Percentiles rank a stretch among this genome's conserved stretches.
Conservation (phyloP, 2,113 vertebrate species). For the Gnathonemus echidnorhynchus region DNA sequence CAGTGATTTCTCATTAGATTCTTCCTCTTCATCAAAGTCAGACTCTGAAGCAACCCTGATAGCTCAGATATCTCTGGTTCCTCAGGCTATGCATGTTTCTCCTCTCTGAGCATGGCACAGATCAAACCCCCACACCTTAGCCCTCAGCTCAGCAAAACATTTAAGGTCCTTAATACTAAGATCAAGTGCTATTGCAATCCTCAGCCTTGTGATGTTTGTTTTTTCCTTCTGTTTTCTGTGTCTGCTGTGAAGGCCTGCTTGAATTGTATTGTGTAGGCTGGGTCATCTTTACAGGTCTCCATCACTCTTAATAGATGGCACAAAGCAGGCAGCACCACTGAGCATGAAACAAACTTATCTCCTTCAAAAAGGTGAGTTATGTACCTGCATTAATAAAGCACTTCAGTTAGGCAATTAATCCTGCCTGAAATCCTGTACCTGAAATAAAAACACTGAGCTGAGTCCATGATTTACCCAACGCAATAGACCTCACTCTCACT, state of each 20-base stretch:
- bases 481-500: too few species aligned
- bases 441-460: too few species aligned
- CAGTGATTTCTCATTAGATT: background rate
- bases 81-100: background rate
- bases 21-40: background rate
- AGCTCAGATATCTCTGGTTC: background rate
- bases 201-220: background rate
- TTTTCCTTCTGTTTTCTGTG: background rate
- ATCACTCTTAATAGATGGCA: background rate
- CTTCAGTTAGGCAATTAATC: too few species aligned
- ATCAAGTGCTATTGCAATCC: background rate
- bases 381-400: too few species aligned
- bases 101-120: background rate
- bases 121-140: background rate
- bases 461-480: too few species aligned
- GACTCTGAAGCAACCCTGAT: background rate
- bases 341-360: background rate
- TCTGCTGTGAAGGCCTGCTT: background rate
- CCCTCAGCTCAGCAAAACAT: background rate
- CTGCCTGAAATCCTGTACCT: too few species aligned
- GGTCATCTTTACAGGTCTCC: background rate
- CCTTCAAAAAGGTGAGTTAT: too few species aligned
- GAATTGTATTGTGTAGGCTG: background rate
- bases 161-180: background rate
- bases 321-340: background rate